A percentile compares a stretch with the other conserved stretches of the same genome.
Conservation (phyloP, 2,888 invertebrate genomes). For the Caenorhabditis sp. region DNA sequence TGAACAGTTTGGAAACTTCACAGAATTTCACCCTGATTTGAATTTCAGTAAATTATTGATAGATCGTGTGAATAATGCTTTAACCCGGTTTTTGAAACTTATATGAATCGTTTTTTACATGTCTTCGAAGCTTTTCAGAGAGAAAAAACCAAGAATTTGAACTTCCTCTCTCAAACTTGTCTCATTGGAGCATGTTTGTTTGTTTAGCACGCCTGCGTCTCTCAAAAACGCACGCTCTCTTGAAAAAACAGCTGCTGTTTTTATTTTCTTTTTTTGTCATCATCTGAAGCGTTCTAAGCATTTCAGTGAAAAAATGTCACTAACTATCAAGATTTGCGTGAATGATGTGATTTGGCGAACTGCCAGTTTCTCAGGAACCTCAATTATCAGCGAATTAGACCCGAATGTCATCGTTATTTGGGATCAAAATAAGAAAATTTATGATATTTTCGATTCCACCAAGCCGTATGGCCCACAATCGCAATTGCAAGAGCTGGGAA, state of each 20-base stretch:
- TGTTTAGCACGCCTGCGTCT: not conserved
- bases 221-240: not conserved
- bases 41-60: conserved; percentile 3
- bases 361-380: not conserved
- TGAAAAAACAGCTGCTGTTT: not conserved
- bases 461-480: not conserved
- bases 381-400: not conserved
- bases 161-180: not conserved
- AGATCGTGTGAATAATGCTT: not conserved
- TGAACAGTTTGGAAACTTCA: conserved; percentile 43
- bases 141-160: too few species aligned
- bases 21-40: not conserved
- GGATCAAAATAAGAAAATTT: not conserved
- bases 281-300: not conserved
- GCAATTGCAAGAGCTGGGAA: not conserved
- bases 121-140: not conserved
- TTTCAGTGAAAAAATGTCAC: not conserved
- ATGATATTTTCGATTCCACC: not conserved
- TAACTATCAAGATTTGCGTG: not conserved
- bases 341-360: not conserved
- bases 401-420: not conserved
- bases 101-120: not conserved
- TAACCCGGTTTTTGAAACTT: not conserved
- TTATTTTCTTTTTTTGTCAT: not conserved
- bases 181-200: conserved; percentile 24